Evolutionary conservation across 2,888 invertebrate genomes (phyloP), one percentile per base, ranked within the genome.

Genomic region (Nomada ferruginata): DNA sequence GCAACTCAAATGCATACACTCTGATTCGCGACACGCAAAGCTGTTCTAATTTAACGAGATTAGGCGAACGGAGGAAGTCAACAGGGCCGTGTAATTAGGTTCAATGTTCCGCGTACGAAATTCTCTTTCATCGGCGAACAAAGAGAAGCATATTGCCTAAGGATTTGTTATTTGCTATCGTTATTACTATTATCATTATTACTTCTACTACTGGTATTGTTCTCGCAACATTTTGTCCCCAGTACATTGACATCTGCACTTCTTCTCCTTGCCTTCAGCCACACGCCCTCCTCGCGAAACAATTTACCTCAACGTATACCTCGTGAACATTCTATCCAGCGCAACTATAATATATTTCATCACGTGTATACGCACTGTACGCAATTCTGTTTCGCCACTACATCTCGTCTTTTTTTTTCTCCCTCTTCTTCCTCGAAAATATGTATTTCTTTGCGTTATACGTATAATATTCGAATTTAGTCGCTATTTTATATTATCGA

Each of bases 1-100:
- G 70, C 73, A 61, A 61, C 76, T 80, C 69, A 72, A 72, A 80
- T 69, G 80, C 73, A 66, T 69, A 70, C 57, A 76, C 23, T 61
- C 26, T 57, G 20, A 57, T 63, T 72, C 57, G 70, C 85, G 81
- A 85, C 84, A 85, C 81, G 75, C 70, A 85, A 84, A 82, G 85
- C 85, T 69, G 71, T 26, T 47, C 73, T 77, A 84, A 66, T 71
- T 76, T 53, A 69, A 73, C 73, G 66, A 76, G 55, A 63, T 82
- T 76, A 82, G 70, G 71, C 76, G 63, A 76, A 61, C 44, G 64
- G 15, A 72, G 52, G 36, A 70, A 71, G 73, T 73, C 18, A 72
- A 74, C 64, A 63, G 78, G 44, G 44, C 66, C 53, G 53, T 72
- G 50, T 53, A 44, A 68, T 26, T 72, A 61, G 52, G 29, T 63